These are phyloP conservation scores for Cerceris rybyensis DNA, from an alignment of 2,888 invertebrate genomes.

Conservation along the genomic window DNA sequence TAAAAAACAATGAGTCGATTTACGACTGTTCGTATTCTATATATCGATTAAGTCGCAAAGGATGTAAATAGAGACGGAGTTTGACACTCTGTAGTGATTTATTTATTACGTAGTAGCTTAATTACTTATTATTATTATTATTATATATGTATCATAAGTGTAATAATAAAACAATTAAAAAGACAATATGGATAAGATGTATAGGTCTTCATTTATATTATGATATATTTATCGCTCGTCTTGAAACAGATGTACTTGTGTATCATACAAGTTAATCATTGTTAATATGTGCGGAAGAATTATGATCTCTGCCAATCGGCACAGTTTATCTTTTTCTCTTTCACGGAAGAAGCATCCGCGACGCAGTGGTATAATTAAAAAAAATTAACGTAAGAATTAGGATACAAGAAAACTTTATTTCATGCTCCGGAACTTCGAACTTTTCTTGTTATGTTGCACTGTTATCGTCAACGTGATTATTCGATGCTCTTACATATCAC, in stretches of 20 bases:
- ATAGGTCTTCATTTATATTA: conserved; percentile 38
- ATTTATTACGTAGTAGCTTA: conserved; percentile 60
- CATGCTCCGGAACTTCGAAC: conserved; percentile 51
- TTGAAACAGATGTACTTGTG: conserved; percentile 12
- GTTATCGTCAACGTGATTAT: conserved; percentile 30
- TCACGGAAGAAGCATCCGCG: conserved; percentile 17
- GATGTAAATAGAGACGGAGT: conserved; percentile 64
- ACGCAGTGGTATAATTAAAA: conserved; percentile 28
- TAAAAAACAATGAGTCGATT: conserved; percentile 11
- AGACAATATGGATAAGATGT: conserved; percentile 45
- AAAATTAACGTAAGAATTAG: conserved; percentile 42
- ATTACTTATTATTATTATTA: conserved; percentile 33
- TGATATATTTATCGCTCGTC: conserved; percentile 21
- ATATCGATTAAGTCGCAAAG: conserved; percentile 28
- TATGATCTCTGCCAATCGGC: conserved; percentile 5
- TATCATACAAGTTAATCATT: conserved; percentile 44
- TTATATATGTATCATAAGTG: conserved; percentile 37
- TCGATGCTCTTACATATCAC: conserved; percentile 20
- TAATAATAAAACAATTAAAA: conserved; percentile 58
- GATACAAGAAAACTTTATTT: conserved; percentile 70
- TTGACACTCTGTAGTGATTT: conserved; percentile 55
- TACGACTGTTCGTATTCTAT: neutral
- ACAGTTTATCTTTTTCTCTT: conserved; percentile 8
- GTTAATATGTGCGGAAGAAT: conserved; percentile 25
- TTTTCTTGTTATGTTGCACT: conserved; percentile 23